Evolutionary conservation across 2,113 vertebrate species (phyloP).

Genomic region (Stegostoma tigrinum): DNA sequence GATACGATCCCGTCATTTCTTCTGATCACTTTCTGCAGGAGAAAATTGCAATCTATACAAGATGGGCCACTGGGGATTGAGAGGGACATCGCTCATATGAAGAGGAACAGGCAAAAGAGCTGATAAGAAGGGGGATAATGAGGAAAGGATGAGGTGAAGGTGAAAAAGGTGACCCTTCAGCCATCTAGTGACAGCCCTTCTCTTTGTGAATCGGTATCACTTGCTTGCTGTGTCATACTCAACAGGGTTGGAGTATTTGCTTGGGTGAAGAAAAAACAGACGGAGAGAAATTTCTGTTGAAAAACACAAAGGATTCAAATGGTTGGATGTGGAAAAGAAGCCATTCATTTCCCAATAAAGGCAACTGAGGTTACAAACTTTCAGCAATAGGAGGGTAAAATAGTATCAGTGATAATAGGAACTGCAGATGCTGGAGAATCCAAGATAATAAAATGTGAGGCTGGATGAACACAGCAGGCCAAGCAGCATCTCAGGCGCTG

Average conservation of each 20-base stretch:
- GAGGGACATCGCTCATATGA: not conserved
- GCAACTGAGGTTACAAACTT: not conserved
- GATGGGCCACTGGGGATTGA: not conserved
- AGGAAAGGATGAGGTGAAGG: too few species aligned
- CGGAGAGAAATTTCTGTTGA: too few species aligned
- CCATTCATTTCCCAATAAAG: not conserved
- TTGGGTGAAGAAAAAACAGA: too few species aligned
- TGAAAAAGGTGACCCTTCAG: not conserved
- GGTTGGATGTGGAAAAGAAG: not conserved
- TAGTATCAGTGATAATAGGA: too few species aligned
- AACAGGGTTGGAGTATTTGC: not conserved
- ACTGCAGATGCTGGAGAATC: too few species aligned
- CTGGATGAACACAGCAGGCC: too few species aligned
- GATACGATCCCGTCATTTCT: too few species aligned
- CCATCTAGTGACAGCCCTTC: not conserved
- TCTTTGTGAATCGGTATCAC: not conserved
- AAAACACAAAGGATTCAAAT: not conserved
- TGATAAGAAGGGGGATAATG: not conserved
- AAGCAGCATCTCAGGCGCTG: too few species aligned
- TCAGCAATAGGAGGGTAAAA: not conserved
- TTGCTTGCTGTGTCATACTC: not conserved
- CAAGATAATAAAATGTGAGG: too few species aligned
- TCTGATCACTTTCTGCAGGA: not conserved
- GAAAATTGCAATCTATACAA: not conserved
- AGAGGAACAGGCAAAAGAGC: not conserved